A percentile compares a stretch with the other conserved stretches of the same genome.
Evolutionary conservation across 2,113 vertebrate genomes (phyloP).

Genomic region (Speoplatyrhinus poulsoni): DNA sequence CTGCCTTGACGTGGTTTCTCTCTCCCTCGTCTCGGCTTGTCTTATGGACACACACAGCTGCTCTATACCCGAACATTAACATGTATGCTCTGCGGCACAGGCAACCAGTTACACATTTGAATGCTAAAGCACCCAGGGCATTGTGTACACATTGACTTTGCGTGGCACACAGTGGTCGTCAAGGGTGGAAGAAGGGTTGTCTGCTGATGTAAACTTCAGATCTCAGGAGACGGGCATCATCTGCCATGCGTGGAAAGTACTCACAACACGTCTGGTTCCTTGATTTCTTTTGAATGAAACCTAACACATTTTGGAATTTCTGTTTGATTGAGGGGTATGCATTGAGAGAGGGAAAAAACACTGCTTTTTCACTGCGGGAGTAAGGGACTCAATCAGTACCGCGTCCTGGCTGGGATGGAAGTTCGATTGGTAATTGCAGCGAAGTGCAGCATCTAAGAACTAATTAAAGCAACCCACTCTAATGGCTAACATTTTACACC

Average conservation of each 20-base stretch:
- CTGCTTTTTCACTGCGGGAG: conserved; percentile 3
- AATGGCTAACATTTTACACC: conserved; percentile 17
- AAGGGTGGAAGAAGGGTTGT: no score
- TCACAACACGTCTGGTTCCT: not conserved
- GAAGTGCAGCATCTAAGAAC: conserved; percentile 22
- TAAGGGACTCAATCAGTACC: not conserved
- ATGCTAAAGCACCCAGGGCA: not conserved
- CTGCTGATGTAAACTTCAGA: conserved; percentile 3
- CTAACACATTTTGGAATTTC: conserved; percentile 30
- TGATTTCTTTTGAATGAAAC: conserved; percentile 41
- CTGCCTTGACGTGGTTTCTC: not conserved
- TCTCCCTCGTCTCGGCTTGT: not conserved
- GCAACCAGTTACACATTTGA: conserved; percentile 6
- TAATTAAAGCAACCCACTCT: conserved; percentile 38
- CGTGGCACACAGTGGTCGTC: not conserved
- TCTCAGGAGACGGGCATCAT: not conserved
- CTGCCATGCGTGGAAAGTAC: conserved; percentile 22
- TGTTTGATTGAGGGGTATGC: conserved; percentile 26
- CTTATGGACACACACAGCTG: not conserved
- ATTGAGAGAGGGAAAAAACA: conserved; percentile 1
- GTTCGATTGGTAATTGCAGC: conserved; percentile 37
- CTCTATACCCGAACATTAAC: not conserved
- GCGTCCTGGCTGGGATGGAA: conserved; percentile 18
- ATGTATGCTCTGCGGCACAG: conserved; percentile 4
- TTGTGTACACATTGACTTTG: not conserved